phyloP scores from a whole-genome alignment of 35 echinoderm and acorn worm species.

The Amphiura filiformis region DNA sequence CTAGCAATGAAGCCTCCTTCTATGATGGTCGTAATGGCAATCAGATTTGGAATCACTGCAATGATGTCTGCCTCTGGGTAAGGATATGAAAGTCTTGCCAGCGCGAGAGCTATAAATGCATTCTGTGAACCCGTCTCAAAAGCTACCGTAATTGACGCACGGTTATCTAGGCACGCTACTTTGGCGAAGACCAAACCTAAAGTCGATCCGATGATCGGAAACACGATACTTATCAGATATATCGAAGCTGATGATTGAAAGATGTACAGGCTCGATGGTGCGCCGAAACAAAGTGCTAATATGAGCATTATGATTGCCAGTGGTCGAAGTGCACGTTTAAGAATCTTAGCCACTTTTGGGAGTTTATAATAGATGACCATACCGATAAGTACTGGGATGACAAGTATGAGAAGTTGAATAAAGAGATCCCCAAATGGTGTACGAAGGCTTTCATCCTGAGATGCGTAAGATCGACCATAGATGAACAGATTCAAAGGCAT shows the following conservation, averaged over 20 bases:
- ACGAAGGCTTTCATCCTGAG: constrained; percentile 32
- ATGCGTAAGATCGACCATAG: constrained; percentile 65
- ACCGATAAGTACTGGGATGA: constrained; percentile 61
- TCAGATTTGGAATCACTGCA: constrained; percentile 47
- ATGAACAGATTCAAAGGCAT: constrained; percentile 97
- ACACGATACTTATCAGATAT: constrained; percentile 22
- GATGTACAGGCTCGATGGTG: constrained; percentile 57
- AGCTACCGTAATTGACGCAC: constrained; percentile 56
- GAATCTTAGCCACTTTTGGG: constrained; percentile 32
- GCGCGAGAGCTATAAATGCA: constrained; percentile 55
- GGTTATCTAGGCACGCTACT: constrained; percentile 38
- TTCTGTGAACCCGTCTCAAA: constrained; percentile 92
- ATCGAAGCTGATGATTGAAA: constrained; percentile 44
- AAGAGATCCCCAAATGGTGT: constrained; percentile 71
- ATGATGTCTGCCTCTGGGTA: constrained; percentile 77
- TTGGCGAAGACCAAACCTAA: constrained; percentile 62
- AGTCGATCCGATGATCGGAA: constrained; percentile 47
- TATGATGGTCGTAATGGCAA: constrained; percentile 46
- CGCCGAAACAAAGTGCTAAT: constrained; percentile 47
- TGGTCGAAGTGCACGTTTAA: constrained; percentile 57
- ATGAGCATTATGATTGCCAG: constrained; percentile 47
- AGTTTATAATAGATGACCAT: constrained; percentile 70
- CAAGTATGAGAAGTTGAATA: constrained; percentile 63
- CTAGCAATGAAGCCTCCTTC: constrained; percentile 50
- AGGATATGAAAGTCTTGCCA: constrained; percentile 70